Conservation (phyloP, 2,113 vertebrate species). For the Ammodytes dubius region DNA sequence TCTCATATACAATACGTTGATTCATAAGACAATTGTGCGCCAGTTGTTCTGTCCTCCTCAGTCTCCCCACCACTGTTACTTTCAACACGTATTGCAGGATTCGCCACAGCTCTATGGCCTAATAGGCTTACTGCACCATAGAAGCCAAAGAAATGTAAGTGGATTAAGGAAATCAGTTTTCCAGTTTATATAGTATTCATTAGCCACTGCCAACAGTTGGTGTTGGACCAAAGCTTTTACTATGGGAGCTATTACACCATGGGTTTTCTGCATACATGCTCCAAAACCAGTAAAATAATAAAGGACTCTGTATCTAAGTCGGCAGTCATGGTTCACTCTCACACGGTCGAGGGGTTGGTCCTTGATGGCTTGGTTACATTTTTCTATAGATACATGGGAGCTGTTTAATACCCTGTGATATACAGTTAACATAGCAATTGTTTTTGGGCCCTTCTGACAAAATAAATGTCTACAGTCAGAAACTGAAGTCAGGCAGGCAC, state of each 20-base stretch:
- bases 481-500: too few relatives aligned
- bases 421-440: background rate
- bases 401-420: background rate
- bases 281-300: slow-evolving; percentile 87
- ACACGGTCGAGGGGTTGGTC: slow-evolving; percentile 1
- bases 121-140: slow-evolving; percentile 69
- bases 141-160: slow-evolving; percentile 72
- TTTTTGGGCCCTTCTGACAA: background rate
- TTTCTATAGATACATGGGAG: background rate
- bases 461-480: background rate
- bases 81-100: slow-evolving; percentile 60
- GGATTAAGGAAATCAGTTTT: slow-evolving; percentile 78
- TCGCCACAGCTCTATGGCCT: slow-evolving; percentile 66
- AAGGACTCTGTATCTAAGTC: slow-evolving; percentile 34
- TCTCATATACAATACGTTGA: background rate
- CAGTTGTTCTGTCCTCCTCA: slow-evolving; percentile 55
- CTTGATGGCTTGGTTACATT: background rate
- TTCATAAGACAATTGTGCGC: slow-evolving; percentile 38
- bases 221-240: slow-evolving; percentile 54
- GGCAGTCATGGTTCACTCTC: slow-evolving; percentile 28
- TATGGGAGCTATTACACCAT: slow-evolving; percentile 41
- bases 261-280: slow-evolving; percentile 34
- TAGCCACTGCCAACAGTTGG: slow-evolving; percentile 55
- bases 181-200: slow-evolving; percentile 62
- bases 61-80: slow-evolving; percentile 54